Percentiles rank a stretch among this genome's conserved stretches.
Conservation (phyloP, 2,113 vertebrate species). For the Nothoprocta perdicaria region DNA sequence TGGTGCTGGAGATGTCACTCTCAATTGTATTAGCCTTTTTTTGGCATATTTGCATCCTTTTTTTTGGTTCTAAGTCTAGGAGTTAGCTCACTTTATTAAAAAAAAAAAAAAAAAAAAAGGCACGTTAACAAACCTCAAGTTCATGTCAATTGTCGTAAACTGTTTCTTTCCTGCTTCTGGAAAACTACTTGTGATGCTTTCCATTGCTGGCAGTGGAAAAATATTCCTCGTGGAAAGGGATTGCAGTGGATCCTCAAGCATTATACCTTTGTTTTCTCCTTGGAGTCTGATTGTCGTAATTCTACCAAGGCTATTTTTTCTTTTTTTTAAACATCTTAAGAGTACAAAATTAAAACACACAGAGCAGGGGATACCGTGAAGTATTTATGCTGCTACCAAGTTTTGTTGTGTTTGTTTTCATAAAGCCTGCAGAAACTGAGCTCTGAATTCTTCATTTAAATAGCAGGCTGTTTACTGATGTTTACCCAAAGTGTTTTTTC, state of each 20-base stretch:
- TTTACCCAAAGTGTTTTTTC: not conserved
- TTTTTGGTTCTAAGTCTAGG: not conserved
- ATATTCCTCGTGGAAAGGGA: not conserved
- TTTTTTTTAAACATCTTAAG: not conserved
- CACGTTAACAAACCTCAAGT: not conserved
- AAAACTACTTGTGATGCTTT: not conserved
- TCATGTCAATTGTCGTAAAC: not conserved
- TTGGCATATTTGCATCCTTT: not conserved
- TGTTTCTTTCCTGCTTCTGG: not conserved
- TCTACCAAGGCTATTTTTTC: not conserved
- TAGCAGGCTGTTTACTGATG: not conserved
- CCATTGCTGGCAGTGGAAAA: constrained; percentile 47
- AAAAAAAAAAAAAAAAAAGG: not conserved
- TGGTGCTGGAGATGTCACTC: constrained; percentile 14
- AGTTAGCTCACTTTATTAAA: not conserved
- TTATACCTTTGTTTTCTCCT: not conserved
- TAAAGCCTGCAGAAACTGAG: not conserved
- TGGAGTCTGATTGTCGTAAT: not conserved
- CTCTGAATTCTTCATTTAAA: not conserved
- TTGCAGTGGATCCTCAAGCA: not conserved
- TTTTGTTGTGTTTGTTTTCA: constrained; percentile 39
- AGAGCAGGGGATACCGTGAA: not conserved
- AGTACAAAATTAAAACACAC: not conserved
- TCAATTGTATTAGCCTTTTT: constrained; percentile 2
- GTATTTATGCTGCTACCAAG: constrained; percentile 52